These are phyloP conservation scores for Caradrina kadenii DNA, from an alignment of 2,888 invertebrate genomes.

Conservation along the genomic window DNA sequence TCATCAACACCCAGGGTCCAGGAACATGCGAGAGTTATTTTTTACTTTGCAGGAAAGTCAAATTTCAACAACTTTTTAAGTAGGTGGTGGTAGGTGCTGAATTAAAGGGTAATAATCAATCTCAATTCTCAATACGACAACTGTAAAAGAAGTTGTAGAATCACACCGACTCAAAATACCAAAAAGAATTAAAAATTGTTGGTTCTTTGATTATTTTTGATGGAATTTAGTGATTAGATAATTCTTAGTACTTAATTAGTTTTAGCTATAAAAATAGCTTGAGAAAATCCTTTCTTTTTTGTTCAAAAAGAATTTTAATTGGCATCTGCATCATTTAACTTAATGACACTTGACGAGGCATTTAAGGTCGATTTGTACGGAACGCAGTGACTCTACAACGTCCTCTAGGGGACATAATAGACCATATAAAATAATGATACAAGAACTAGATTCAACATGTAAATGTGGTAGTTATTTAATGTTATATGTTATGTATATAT, in stretches of 20 bases:
- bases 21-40: constrained; percentile 14
- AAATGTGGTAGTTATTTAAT: constrained; percentile 46
- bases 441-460: constrained; percentile 56
- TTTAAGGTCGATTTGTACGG: constrained; percentile 42
- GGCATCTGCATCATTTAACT: constrained; percentile 21
- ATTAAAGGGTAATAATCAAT: too few species aligned
- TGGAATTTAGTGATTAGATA: neutral
- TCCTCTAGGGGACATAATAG: constrained; percentile 49
- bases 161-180: too few species aligned
- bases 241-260: neutral
- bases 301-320: constrained; percentile 16
- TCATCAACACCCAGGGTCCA: constrained; percentile 13
- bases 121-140: too few species aligned
- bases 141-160: too few species aligned
- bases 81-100: too few species aligned
- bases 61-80: neutral
- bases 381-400: constrained; percentile 41
- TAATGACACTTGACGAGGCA: constrained; percentile 29
- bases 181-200: too few species aligned
- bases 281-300: constrained; percentile 21
- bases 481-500: constrained; percentile 1
- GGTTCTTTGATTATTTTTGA: too few species aligned
- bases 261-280: neutral
- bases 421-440: constrained; percentile 28
- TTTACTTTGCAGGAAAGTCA: neutral